Base-by-base conservation (phyloP, 2,113 vertebrate species). In the Sinocyclocheilus maitianheensis region DNA sequence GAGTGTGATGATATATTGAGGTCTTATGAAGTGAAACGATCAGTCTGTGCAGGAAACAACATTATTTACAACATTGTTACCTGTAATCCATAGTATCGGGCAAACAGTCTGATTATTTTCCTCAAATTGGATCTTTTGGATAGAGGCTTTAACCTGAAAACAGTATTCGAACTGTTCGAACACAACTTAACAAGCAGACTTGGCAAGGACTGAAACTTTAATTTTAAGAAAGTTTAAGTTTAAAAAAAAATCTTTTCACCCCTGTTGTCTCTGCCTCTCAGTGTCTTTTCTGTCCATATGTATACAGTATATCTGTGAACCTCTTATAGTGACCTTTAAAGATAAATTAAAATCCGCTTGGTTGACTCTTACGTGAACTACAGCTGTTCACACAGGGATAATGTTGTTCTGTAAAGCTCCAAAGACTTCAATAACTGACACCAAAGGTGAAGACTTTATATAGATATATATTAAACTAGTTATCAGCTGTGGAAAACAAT, bases 271-370 rank as follows among this genome's bases (percentile, higher is more conserved):
- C 12, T 75, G 11, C 22, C 40, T n/a, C 37, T 75, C 72, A 24
- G 4, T 74, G 10, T 46, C 40, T 12, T 75, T 75, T 75, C 69
- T 69, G 37, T 13, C 37, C 20, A 46, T 46, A 46, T 46, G 10
- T 46, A 46, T 10, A 46, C 9, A 46, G 26, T 10, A 46, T 46
- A 46, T 10, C 3, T 18, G 24, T 51, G 8, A 53, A 77, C 48
- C 26, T 53, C 14, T 77, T 77, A 30, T 30, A 55, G 75, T 77
- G 75, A 77, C 75, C 75, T 77, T 77, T 53, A 77, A 77, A 77
- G 46, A 51, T 30, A 53, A 53, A 77, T 77, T 20, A 53, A 53
- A 77, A 55, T 77, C 75, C 30, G 48, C 75, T 53, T 51, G 75
- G 11, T 51, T 51, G 48, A 77, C 37, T 72, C 37, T n/a, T 72